Base-by-base conservation (phyloP, 2,888 invertebrate genomes). In the Dione juno region DNA sequence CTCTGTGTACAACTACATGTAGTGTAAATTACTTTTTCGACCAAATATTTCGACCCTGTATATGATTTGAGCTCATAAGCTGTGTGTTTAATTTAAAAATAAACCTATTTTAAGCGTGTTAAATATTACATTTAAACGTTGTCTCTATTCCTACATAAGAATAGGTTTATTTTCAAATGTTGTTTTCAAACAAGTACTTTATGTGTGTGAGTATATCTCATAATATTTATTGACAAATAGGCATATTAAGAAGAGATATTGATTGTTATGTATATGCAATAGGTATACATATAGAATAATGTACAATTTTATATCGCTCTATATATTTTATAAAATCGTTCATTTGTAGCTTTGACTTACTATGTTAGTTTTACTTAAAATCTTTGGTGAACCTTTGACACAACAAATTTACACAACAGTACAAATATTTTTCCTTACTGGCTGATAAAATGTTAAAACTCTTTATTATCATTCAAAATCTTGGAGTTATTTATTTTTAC, bases 11-110 rank as follows among this genome's bases (percentile, higher is more conserved):
- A 16, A 54, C 61, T 63, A 68, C 54, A 45, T 68, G 63, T 43
- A 21, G 63, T 68, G 68, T 50, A 64, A 50, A 50, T 63, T 54
- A 19, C 61, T 63, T 68, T 68, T 68, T 68, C 68, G 68, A 68
- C 68, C 68, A 63, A 68, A 68, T 68, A 68, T 68, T 48, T 68
- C 68, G 68, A 68, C 68, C 63, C 54, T 45, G 41, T 68, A 37
- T 53, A 61, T 63, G 61, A 63, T 37, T 28, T 65, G 41, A 57
- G 57, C 57, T 45, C 35, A 11, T 37, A 16, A n/a, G 16, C 54
- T 37, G 43, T 48, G 57, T 67, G 67, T 68, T 2, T 35, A 3
- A 45, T 54, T 9, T 54, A n/a, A 9, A 68, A 68, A 63, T 63
- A 53, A 68, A 68, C 68, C 68, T 68, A 68, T 68, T 45, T 37